Percentiles rank a stretch among this genome's conserved stretches.
Conservation (phyloP, 2,888 invertebrate species). For the Conus canariensis region DNA sequence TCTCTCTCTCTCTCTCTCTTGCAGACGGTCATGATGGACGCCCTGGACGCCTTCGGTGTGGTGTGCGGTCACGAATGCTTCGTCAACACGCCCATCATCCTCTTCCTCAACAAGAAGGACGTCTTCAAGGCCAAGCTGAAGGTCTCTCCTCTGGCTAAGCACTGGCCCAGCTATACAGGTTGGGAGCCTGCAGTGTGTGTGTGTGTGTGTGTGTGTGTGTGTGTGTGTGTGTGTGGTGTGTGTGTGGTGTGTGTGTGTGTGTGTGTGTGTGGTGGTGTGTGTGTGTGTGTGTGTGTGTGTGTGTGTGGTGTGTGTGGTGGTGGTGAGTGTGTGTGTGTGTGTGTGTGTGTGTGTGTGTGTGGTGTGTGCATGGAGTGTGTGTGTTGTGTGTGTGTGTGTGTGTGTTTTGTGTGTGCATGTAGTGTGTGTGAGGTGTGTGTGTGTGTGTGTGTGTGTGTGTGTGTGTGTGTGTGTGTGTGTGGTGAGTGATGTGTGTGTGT, state of each 20-base stretch:
- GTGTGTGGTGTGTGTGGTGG: too few species aligned
- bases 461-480: background rate
- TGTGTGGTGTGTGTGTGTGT: too few species aligned
- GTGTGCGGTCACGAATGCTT: conserved; percentile 41
- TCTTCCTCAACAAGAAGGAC: conserved; percentile 51
- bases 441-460: background rate
- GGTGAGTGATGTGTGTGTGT: too few species aligned
- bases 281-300: too few species aligned
- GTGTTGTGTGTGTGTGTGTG: conserved; percentile 5
- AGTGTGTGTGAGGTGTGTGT: background rate
- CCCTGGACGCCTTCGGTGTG: conserved; percentile 41
- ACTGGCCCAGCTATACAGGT: conserved; percentile 47
- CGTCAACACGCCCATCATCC: conserved; percentile 40
- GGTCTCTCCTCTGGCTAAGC: conserved; percentile 35
- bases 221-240: background rate
- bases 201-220: background rate
- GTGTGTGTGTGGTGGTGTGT: too few species aligned
- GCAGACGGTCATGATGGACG: conserved; percentile 46
- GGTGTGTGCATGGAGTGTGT: background rate
- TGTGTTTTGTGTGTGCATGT: conserved; percentile 9
- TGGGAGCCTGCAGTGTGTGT: background rate
- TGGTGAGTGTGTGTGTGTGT: too few species aligned
- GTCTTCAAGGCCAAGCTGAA: conserved; percentile 46
- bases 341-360: background rate
- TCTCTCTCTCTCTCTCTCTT: background rate